Evolutionary conservation across 2,888 invertebrate species (phyloP), one percentile per base, ranked within the genome.

Genomic region (Andrena flavipes): DNA sequence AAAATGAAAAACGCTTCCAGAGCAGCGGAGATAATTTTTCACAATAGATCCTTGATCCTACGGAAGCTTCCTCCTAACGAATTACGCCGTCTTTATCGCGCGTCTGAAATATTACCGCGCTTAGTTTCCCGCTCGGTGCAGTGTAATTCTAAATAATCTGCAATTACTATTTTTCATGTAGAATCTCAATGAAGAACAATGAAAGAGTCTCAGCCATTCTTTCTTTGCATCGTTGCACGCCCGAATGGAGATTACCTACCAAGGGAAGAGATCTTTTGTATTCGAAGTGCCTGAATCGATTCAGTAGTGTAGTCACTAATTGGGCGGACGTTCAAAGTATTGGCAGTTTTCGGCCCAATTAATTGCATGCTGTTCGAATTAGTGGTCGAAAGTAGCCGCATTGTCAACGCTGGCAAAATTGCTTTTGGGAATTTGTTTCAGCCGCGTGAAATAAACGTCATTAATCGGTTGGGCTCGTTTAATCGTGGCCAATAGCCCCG

Each of bases 301-400:
- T 13, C n/a, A 29, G 42, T 30, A 6, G 13, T n/a, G 20, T 16
- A 26, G 26, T n/a, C 42, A 62, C 16, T 51, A n/a, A n/a, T 76
- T 42, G 29, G 51, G 20, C 29, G 49, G 20, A 20, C 59, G 73
- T 49, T 65, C 13, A 48, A 33, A 68, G 68, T 68, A 78, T 75
- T 75, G 49, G 26, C 68, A 63, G 62, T 51, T 78, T 76, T 63
- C 64, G 35, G 68, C 63, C 48, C 63, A 75, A 78, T 78, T 62
- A 63, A 70, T 35, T 29, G 30, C 35, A 68, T 35, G 73, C 3
- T 26, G 49, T 16, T 16, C 8, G 20, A 48, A 65, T 65, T 65
- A 49, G 65, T 26, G 65, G 23, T 29, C n/a, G 64, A 72, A 72
- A 72, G 35, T 65, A 59, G 63, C 26, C 56, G 63, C 48, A 23